Conservation (phyloP, 2,888 invertebrate species). For the Bimastos eiseni region DNA sequence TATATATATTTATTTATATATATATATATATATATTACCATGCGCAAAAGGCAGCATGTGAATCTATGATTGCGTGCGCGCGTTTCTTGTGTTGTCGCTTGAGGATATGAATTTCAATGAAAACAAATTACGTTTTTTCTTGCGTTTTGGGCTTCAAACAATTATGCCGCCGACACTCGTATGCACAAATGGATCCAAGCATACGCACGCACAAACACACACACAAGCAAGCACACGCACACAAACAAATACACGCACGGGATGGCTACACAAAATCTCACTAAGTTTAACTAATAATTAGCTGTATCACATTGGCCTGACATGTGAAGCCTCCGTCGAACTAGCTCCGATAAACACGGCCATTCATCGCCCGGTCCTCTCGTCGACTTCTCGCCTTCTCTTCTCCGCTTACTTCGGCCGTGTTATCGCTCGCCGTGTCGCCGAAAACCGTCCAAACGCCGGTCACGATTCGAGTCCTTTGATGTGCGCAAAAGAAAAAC, state of each 20-base stretch:
- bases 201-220: neutral
- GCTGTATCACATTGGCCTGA: neutral
- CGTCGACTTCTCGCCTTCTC: neutral
- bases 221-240: neutral
- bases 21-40: neutral
- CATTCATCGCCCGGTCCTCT: neutral
- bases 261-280: neutral
- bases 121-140: slow-evolving; percentile 13
- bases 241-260: neutral
- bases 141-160: neutral
- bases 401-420: neutral
- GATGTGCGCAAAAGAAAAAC: neutral
- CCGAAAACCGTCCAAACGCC: neutral
- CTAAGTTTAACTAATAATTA: slow-evolving; percentile 6
- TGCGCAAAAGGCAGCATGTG: neutral
- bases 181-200: too few species aligned
- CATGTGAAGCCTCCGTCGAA: neutral
- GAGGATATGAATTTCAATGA: neutral
- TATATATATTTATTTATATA: neutral
- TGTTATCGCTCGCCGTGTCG: neutral
- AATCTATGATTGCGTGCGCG: neutral
- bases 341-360: neutral
- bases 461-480: neutral
- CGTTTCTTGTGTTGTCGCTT: neutral
- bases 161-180: neutral